Conservation (phyloP, 1,140 invertebrate species). For the Brachystomella parvula region DNA sequence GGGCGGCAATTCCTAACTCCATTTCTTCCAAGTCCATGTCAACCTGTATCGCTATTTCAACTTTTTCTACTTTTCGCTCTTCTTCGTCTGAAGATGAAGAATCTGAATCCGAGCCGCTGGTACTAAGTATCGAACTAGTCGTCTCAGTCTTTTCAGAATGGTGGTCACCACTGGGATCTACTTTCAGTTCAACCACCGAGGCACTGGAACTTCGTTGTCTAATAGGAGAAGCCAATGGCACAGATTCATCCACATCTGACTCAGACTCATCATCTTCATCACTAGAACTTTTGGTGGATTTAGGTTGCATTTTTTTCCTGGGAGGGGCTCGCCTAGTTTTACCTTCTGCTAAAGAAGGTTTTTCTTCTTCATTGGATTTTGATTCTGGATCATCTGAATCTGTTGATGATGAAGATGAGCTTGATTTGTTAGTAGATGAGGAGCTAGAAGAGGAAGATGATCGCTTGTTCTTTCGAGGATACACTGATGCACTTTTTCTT, state of each 20-base stretch:
- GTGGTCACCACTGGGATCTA: no score
- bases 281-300: not conserved
- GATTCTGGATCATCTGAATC: not conserved
- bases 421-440: not conserved
- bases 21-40: constrained; percentile 52
- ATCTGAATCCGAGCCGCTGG: not conserved
- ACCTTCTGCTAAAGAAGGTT: not conserved
- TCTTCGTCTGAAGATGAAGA: constrained; percentile 3
- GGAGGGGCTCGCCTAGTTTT: not conserved
- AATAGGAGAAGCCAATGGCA: not conserved
- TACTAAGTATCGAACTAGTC: no score
- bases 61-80: constrained; percentile 48
- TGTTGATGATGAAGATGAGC: constrained; percentile 2
- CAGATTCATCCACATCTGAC: not conserved
- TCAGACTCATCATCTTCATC: not conserved
- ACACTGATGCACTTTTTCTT: constrained; percentile 30
- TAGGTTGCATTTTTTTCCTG: not conserved
- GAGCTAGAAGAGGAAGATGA: constrained; percentile 13
- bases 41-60: constrained; percentile 34
- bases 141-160: no score
- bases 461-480: constrained; percentile 9
- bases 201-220: not conserved
- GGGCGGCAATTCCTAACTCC: constrained; percentile 41
- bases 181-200: not conserved
- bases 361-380: not conserved